Evolutionary conservation across 92 coral and sea anemone species (phyloP).

Genomic region (Porites rus): DNA sequence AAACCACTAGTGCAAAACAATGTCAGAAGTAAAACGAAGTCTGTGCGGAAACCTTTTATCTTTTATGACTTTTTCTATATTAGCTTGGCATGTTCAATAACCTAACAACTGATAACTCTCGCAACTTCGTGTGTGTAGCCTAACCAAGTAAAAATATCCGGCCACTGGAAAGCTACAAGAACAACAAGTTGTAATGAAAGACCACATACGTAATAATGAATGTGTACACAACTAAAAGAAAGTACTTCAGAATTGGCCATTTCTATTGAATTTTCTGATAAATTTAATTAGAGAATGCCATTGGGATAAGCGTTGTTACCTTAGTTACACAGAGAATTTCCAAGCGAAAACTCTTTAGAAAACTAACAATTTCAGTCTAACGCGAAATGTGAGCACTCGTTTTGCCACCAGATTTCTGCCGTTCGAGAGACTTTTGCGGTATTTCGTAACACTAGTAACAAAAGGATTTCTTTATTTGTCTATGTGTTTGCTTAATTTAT

Average conservation of each 20-base stretch:
- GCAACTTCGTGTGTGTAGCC: not conserved
- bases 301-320: not conserved
- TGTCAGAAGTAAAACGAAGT: not conserved
- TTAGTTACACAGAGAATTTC: not conserved
- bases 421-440: not conserved
- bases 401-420: too few relatives aligned
- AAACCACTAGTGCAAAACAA: not conserved
- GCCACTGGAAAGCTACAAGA: not conserved
- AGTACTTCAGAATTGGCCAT: conserved; percentile 5
- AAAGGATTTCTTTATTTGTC: not conserved
- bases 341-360: not conserved
- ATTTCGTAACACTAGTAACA: conserved; percentile 31
- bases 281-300: conserved; percentile 22
- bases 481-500: conserved; percentile 36
- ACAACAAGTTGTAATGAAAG: not conserved
- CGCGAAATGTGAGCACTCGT: too few relatives aligned
- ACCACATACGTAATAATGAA: conserved; percentile 26
- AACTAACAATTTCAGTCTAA: not conserved
- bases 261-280: conserved; percentile 6
- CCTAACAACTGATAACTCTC: not conserved
- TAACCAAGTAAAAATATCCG: not conserved
- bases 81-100: conserved; percentile 12
- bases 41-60: not conserved
- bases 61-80: conserved; percentile 19
- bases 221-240: conserved; percentile 34